Conservation (phyloP, 2,113 vertebrate species). For the Tetrax tetrax region DNA sequence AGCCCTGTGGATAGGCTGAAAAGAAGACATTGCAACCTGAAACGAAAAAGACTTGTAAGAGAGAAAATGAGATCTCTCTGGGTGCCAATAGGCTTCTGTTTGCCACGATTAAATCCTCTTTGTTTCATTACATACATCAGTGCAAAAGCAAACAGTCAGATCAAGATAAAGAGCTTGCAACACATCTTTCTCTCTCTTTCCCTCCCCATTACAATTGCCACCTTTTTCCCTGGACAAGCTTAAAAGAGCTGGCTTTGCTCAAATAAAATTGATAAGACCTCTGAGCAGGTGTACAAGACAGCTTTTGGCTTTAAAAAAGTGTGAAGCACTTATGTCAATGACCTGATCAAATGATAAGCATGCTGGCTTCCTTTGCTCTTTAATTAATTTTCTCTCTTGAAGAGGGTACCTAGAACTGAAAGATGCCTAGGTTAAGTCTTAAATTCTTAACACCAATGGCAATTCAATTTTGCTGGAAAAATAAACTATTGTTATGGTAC, state of each 20-base stretch:
- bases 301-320: conserved; percentile 69
- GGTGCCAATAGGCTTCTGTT: conserved; percentile 78
- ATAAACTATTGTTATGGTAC: neutral
- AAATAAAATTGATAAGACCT: conserved; percentile 76
- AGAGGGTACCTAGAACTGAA: conserved; percentile 57
- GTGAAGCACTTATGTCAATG: conserved; percentile 77
- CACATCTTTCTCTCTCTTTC: conserved; percentile 65
- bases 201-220: conserved; percentile 60
- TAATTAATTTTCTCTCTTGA: conserved; percentile 76
- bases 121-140: conserved; percentile 80
- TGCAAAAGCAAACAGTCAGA: conserved; percentile 80
- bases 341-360: conserved; percentile 78
- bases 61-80: conserved; percentile 81
- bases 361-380: conserved; percentile 66
- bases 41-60: conserved; percentile 62
- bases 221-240: conserved; percentile 67
- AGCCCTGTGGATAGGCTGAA: conserved; percentile 66
- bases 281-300: conserved; percentile 77
- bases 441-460: conserved; percentile 16
- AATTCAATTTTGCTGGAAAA: neutral
- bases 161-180: conserved; percentile 77
- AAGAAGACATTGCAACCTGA: conserved; percentile 78
- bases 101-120: conserved; percentile 82
- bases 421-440: conserved; percentile 1
- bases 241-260: conserved; percentile 65